These are phyloP conservation scores for Polydesmus complanatus DNA, from an alignment of 2,888 invertebrate genomes.

Conservation along the genomic window DNA sequence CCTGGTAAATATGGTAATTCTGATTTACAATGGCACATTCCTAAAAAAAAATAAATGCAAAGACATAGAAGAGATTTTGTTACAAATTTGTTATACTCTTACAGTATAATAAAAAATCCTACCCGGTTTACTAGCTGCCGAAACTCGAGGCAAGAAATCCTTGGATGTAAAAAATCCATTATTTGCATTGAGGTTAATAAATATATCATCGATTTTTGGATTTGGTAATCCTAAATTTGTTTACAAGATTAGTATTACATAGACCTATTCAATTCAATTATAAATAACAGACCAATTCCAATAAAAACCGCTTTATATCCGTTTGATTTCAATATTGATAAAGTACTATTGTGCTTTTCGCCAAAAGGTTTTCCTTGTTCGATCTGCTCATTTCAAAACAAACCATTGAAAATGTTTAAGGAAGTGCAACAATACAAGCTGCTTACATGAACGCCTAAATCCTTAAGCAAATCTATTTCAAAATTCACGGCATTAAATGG, in stretches of 20 bases:
- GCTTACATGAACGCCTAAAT: constrained; percentile 75
- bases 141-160: constrained; percentile 73
- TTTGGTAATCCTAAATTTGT: constrained; percentile 60
- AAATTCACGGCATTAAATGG: constrained; percentile 85
- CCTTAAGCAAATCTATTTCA: constrained; percentile 78
- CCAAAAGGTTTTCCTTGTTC: constrained; percentile 57
- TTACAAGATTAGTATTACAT: too few species aligned
- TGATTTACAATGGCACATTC: constrained; percentile 64
- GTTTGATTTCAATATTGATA: constrained; percentile 48
- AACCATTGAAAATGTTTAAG: not conserved
- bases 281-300: constrained; percentile 34
- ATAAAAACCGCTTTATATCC: constrained; percentile 62
- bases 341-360: constrained; percentile 49
- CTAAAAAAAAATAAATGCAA: constrained; percentile 29
- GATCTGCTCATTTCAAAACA: constrained; percentile 25
- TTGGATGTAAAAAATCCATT: constrained; percentile 95
- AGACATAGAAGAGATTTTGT: too few species aligned
- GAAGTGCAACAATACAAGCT: not conserved
- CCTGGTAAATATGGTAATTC: constrained; percentile 56
- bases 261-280: not conserved
- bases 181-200: constrained; percentile 53
- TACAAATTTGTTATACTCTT: too few species aligned
- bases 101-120: constrained; percentile 21
- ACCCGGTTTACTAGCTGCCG: constrained; percentile 78
- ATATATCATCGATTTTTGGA: constrained; percentile 65